Evolutionary conservation across 2,888 invertebrate genomes (phyloP).

Genomic region (Melikaiella ostensackeni): DNA sequence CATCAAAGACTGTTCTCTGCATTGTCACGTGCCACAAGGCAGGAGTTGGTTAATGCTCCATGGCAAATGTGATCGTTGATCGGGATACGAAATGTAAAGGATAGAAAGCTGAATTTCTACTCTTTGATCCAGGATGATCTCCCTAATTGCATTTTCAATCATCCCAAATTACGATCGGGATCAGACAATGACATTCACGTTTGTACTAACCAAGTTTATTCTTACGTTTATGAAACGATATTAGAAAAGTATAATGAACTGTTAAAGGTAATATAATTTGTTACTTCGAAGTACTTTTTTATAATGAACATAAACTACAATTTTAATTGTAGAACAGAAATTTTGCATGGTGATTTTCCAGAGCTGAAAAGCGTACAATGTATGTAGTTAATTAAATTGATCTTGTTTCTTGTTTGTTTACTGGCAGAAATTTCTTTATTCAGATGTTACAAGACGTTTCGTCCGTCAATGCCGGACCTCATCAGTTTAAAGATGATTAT

Average conservation of each 20-base stretch:
- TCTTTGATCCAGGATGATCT: constrained; percentile 59
- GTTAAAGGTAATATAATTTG: neutral
- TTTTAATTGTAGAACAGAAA: no score
- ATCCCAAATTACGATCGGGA: constrained; percentile 46
- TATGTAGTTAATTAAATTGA: no score
- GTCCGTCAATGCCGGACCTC: no score
- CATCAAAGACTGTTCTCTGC: constrained; percentile 57
- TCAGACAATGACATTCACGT: neutral
- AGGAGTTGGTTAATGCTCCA: constrained; percentile 27
- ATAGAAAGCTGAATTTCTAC: constrained; percentile 44
- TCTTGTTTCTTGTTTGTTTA: no score
- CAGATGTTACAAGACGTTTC: no score
- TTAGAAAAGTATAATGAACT: neutral
- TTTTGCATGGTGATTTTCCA: no score
- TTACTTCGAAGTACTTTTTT: no score
- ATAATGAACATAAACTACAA: no score
- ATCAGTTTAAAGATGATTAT: no score
- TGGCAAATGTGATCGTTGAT: constrained; percentile 38
- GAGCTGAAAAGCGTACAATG: no score
- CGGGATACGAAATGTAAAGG: constrained; percentile 42
- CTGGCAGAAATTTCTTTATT: no score
- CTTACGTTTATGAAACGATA: neutral
- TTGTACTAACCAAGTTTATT: neutral
- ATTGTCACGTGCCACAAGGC: constrained; percentile 66
- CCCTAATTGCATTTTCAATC: constrained; percentile 63